Base-by-base conservation (phyloP, 2,113 vertebrate genomes). In the Chionodraco myersi region DNA sequence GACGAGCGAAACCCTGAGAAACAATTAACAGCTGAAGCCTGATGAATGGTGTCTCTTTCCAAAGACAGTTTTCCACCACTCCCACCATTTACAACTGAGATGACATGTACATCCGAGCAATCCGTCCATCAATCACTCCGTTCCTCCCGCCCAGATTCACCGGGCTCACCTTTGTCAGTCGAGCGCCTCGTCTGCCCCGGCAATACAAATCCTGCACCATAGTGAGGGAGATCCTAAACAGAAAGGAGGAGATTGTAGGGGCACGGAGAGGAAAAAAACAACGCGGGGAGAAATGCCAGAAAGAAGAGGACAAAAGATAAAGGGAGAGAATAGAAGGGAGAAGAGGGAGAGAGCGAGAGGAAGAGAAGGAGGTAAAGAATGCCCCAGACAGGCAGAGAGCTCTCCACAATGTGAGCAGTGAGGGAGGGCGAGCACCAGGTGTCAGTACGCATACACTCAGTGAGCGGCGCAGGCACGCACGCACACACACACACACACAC, bases 151-250 rank as follows among this genome's bases (percentile, higher is more conserved):
- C 56, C 69, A 1, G 12, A 65, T 26, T 65, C 75, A 72, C 57
- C 72, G 61, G 5, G 59, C 93, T 94, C 92, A 94, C 94, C 94
- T 94, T 84, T 84, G 87, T 91, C 90, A 90, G 90, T 78, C 23
- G 71, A 84, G 79, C 13, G 45, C 41, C 83, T 78, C 74, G 72
- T 89, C 80, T 71, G 82, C 77, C 73, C 67, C 56, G 81, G 83
- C 85, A 80, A 86, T 89, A 87, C 86, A 92, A 92, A 89, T 94
- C 94, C 91, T 87, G 92, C 91, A 87, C 82, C 94, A 92, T 88
- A 80, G 80, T 90, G 54, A 77, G 56, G 26, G 62, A 82, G 76
- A 79, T 91, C 48, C 80, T 74, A 57, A 51, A 89, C 79, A 87
- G 36, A 90, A 87, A 80, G 72, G 49, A 75, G 49, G 73, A 75